Evolutionary conservation across 2,113 vertebrate species (phyloP).

Genomic region (Nycticebus coucang): DNA sequence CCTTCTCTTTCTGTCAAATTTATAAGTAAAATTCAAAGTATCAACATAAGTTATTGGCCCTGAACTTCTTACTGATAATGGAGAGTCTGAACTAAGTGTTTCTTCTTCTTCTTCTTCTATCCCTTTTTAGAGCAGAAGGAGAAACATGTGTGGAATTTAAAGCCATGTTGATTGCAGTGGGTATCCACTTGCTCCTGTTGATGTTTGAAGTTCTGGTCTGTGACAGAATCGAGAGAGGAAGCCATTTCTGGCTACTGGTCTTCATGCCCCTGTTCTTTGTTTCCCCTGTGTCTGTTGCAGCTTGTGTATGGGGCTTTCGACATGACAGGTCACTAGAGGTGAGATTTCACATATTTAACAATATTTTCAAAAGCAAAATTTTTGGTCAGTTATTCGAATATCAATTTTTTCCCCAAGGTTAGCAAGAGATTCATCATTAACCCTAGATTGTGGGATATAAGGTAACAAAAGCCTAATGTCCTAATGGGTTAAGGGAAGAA

Average conservation of each 20-base stretch:
- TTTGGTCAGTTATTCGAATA: not conserved
- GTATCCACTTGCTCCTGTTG: slow-evolving; percentile 95
- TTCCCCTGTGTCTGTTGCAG: slow-evolving; percentile 97
- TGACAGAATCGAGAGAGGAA: slow-evolving; percentile 93
- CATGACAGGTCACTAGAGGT: slow-evolving; percentile 98
- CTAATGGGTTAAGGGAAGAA: not conserved
- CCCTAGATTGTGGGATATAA: not conserved
- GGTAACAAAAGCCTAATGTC: not conserved
- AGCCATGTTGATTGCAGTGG: slow-evolving; percentile 98
- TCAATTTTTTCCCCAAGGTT: not conserved
- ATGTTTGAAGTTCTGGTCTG: slow-evolving; percentile 99
- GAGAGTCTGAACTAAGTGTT: slow-evolving; percentile 47
- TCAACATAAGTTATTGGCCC: not conserved
- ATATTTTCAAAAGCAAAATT: not conserved
- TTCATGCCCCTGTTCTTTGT: slow-evolving; percentile 99
- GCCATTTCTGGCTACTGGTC: slow-evolving; percentile 97
- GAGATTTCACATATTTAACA: slow-evolving; percentile 25
- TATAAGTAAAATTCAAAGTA: not conserved
- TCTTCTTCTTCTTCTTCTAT: slow-evolving; percentile 58
- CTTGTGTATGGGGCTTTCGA: slow-evolving; percentile 98
- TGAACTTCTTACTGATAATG: not conserved
- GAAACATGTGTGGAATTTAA: slow-evolving; percentile 99
- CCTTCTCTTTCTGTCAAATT: slow-evolving; percentile 32
- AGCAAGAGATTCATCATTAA: slow-evolving; percentile 4
- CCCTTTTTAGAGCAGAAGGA: slow-evolving; percentile 92